Conservation (phyloP, 2,113 vertebrate genomes). For the Pollachius pollachius region DNA sequence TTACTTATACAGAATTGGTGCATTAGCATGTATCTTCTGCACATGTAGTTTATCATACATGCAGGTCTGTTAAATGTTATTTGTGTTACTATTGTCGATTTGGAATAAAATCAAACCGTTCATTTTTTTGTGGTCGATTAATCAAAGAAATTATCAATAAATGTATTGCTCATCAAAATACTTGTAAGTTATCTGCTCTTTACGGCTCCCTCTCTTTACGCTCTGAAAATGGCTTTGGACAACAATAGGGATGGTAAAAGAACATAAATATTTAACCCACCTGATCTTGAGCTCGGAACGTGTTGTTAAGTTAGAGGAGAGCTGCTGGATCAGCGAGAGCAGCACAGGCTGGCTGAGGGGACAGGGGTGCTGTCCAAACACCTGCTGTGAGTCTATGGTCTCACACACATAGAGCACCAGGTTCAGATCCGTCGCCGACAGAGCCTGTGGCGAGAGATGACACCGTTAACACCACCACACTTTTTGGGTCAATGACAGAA, state of each 20-base stretch:
- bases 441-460: constrained; percentile 74
- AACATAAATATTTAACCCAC: constrained; percentile 57
- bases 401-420: constrained; percentile 96
- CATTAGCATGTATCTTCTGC: constrained; percentile 3
- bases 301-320: constrained; percentile 90
- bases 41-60: not conserved
- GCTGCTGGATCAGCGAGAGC: constrained; percentile 97
- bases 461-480: not conserved
- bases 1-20: not conserved
- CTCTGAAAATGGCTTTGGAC: too few species aligned
- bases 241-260: too few species aligned
- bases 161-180: not conserved
- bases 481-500: not conserved
- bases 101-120: not conserved
- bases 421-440: constrained; percentile 94
- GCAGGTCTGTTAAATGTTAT: not conserved
- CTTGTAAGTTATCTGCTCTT: not conserved
- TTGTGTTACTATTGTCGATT: not conserved
- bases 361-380: constrained; percentile 90
- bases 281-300: constrained; percentile 94
- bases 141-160: constrained; percentile 1
- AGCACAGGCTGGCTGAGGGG: constrained; percentile 95
- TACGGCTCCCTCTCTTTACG: too few species aligned
- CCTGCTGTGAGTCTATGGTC: constrained; percentile 93
- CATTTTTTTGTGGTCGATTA: not conserved